phyloP scores from a whole-genome alignment of 2,888 invertebrate species.

The Lasioglossum oenotherae region DNA sequence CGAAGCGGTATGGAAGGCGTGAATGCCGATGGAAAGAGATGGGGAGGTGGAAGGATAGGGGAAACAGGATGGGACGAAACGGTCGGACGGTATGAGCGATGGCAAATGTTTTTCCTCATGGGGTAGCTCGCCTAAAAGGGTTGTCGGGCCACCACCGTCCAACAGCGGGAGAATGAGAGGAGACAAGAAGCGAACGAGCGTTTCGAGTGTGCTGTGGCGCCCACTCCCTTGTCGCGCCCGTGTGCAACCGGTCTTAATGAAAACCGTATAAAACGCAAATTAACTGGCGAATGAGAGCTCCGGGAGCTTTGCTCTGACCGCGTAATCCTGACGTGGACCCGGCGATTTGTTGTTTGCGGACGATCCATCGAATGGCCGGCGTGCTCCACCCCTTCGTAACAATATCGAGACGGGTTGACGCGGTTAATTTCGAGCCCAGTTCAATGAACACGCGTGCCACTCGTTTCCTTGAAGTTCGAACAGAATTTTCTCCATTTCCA shows the following conservation, averaged over 20 bases:
- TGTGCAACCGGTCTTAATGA: constrained; percentile 72
- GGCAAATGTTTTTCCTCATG: constrained; percentile 76
- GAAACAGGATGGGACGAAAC: constrained; percentile 40
- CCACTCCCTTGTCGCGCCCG: constrained; percentile 50
- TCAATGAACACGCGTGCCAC: neutral
- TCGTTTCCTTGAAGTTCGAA: neutral
- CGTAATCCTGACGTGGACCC: neutral
- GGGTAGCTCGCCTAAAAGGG: constrained; percentile 66
- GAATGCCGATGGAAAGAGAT: neutral
- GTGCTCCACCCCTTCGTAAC: neutral
- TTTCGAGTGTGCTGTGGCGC: constrained; percentile 26
- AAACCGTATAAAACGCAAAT: constrained; percentile 75
- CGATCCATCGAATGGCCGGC: neutral
- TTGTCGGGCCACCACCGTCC: constrained; percentile 34
- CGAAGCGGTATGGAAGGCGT: constrained; percentile 5
- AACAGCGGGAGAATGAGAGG: constrained; percentile 32
- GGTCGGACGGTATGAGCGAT: constrained; percentile 47
- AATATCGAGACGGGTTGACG: neutral
- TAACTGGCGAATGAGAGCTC: constrained; percentile 60
- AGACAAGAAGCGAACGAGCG: constrained; percentile 20
- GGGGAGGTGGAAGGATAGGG: constrained; percentile 14
- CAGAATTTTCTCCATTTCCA: neutral
- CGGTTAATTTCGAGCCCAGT: neutral
- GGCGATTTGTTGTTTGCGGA: neutral
- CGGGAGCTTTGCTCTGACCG: neutral